phyloP scores from a whole-genome alignment of 2,113 vertebrate genomes.

The Picathartes gymnocephalus region DNA sequence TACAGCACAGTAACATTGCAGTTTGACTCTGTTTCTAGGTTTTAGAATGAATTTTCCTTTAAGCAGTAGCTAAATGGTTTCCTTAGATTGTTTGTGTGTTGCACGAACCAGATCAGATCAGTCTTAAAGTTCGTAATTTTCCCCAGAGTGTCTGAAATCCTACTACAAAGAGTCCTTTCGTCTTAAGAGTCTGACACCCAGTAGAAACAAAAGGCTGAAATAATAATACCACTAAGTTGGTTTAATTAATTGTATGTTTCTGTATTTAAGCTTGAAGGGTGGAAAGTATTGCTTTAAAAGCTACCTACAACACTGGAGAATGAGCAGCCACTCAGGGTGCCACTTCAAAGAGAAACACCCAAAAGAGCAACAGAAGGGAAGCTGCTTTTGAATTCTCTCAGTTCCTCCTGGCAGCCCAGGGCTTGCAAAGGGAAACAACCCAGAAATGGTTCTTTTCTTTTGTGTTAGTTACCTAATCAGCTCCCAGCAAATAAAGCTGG shows the following conservation, averaged over 20 bases:
- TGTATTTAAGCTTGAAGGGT: background rate
- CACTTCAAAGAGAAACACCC: conserved; percentile 21
- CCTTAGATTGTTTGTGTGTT: background rate
- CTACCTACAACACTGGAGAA: background rate
- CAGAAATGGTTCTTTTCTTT: background rate
- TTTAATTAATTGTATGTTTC: conserved; percentile 35
- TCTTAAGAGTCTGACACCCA: background rate
- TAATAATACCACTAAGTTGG: background rate
- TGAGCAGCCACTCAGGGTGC: background rate
- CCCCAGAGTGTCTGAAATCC: background rate
- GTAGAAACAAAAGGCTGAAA: conserved; percentile 25
- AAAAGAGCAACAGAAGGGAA: background rate
- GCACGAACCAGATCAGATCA: background rate
- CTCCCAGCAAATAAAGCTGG: background rate
- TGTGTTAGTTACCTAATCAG: background rate
- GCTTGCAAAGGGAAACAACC: background rate
- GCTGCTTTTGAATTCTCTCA: conserved; percentile 8
- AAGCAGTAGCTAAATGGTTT: background rate
- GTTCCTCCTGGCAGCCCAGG: background rate
- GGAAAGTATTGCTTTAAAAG: background rate
- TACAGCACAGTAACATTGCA: background rate
- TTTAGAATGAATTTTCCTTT: background rate
- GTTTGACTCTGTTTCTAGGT: background rate
- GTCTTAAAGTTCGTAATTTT: background rate
- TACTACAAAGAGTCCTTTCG: background rate